These are phyloP conservation scores for Calyptommatus sinebrachiatus DNA, from an alignment of 2,113 vertebrate species.

Conservation along the genomic window DNA sequence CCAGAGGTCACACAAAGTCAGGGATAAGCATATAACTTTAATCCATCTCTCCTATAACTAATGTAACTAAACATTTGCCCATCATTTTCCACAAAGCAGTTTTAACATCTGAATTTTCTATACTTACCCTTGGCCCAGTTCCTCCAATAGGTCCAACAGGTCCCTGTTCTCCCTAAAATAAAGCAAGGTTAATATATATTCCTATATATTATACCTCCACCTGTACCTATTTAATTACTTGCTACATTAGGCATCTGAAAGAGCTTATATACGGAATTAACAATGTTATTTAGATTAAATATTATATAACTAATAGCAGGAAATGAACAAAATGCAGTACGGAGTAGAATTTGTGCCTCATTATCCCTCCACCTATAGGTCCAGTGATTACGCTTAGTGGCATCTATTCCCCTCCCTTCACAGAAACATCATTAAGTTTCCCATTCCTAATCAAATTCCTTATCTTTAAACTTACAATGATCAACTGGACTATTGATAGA, in stretches of 20 bases:
- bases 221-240: too few relatives aligned
- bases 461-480: neutral
- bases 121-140: slow-evolving; percentile 84
- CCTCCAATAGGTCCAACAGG: slow-evolving; percentile 82
- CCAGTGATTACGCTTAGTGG: neutral
- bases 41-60: neutral
- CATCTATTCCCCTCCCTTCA: neutral
- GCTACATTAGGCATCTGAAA: slow-evolving; percentile 13
- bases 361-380: too few relatives aligned
- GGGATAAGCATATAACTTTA: neutral
- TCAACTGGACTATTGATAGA: neutral
- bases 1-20: neutral
- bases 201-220: too few relatives aligned
- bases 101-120: neutral
- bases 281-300: neutral
- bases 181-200: slow-evolving; percentile 28
- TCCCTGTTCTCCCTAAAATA: slow-evolving; percentile 90
- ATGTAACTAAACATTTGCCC: neutral
- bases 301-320: neutral
- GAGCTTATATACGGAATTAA: neutral
- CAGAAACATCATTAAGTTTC: neutral
- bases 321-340: neutral
- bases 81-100: neutral
- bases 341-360: neutral
- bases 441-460: neutral